phyloP scores from a whole-genome alignment of 2,888 invertebrate species.

The Caenorhabditis sulstoni region DNA sequence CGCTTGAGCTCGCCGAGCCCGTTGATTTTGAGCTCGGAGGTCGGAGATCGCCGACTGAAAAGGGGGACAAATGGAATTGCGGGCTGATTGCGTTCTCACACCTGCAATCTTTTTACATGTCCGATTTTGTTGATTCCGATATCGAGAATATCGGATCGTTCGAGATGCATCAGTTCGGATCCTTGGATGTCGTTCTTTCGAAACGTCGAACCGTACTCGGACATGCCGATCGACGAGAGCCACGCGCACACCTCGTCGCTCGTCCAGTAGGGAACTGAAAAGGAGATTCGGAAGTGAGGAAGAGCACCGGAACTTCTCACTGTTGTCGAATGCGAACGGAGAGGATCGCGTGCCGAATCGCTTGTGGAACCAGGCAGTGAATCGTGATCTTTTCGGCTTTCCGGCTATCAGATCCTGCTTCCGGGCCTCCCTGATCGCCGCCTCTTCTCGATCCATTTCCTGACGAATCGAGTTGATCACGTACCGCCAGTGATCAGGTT shows the following conservation, averaged over 20 bases:
- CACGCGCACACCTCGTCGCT: conserved; percentile 92
- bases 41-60: conserved; percentile 57
- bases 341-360: conserved; percentile 53
- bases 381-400: conserved; percentile 60
- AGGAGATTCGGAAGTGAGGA: neutral
- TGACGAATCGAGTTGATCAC: conserved; percentile 70
- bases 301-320: conserved; percentile 16
- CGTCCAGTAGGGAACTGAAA: conserved; percentile 85
- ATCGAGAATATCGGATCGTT: conserved; percentile 87
- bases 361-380: conserved; percentile 64
- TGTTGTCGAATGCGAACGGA: conserved; percentile 45
- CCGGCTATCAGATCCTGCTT: conserved; percentile 50
- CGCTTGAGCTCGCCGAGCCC: conserved; percentile 34
- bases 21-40: conserved; percentile 39
- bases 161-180: conserved; percentile 83
- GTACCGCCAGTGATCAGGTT: conserved; percentile 71
- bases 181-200: conserved; percentile 82
- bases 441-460: conserved; percentile 70
- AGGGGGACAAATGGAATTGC: too few species aligned
- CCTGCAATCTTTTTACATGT: conserved; percentile 92
- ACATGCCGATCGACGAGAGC: conserved; percentile 91
- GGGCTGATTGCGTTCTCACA: too few species aligned
- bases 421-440: conserved; percentile 59
- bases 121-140: conserved; percentile 95
- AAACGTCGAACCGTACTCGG: conserved; percentile 93